Evolutionary conservation across 2,888 invertebrate genomes (phyloP).

Genomic region (Cosmorhoe ocellata): DNA sequence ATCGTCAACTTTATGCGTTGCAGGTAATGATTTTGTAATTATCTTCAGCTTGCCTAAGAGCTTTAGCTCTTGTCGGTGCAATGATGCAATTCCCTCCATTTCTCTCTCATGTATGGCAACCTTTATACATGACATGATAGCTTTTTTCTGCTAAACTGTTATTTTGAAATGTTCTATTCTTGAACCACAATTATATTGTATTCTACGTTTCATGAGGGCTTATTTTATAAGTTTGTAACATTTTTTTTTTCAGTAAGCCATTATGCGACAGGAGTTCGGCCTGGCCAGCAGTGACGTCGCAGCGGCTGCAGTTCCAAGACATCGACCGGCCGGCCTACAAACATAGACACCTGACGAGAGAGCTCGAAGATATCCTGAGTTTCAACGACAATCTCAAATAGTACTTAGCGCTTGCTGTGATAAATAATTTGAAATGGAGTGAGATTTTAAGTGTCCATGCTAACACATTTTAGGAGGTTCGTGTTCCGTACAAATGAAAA

Average conservation of each 20-base stretch:
- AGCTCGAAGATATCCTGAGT: slow-evolving; percentile 42
- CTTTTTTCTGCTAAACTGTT: too few species aligned
- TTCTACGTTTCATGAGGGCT: neutral
- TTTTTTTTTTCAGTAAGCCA: slow-evolving; percentile 52
- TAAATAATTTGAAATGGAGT: slow-evolving; percentile 2
- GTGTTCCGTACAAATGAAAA: neutral
- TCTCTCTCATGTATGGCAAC: too few species aligned
- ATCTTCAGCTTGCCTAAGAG: too few species aligned
- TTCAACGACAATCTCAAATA: slow-evolving; percentile 47
- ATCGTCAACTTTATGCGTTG: slow-evolving; percentile 56
- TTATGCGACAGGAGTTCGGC: slow-evolving; percentile 36
- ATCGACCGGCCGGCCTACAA: slow-evolving; percentile 42
- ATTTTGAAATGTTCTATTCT: too few species aligned
- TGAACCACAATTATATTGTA: too few species aligned
- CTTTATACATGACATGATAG: too few species aligned
- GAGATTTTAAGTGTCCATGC: slow-evolving; percentile 6
- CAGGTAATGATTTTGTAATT: slow-evolving; percentile 50
- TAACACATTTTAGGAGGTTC: slow-evolving; percentile 1
- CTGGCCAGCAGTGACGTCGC: slow-evolving; percentile 48
- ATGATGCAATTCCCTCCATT: too few species aligned
- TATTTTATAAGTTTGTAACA: neutral
- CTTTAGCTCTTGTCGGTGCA: too few species aligned
- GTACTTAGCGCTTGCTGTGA: slow-evolving; percentile 13
- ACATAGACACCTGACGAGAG: slow-evolving; percentile 34
- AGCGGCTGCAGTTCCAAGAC: slow-evolving; percentile 44